Base-by-base conservation (phyloP, 2,888 invertebrate genomes). In the Eurytoma californica region DNA sequence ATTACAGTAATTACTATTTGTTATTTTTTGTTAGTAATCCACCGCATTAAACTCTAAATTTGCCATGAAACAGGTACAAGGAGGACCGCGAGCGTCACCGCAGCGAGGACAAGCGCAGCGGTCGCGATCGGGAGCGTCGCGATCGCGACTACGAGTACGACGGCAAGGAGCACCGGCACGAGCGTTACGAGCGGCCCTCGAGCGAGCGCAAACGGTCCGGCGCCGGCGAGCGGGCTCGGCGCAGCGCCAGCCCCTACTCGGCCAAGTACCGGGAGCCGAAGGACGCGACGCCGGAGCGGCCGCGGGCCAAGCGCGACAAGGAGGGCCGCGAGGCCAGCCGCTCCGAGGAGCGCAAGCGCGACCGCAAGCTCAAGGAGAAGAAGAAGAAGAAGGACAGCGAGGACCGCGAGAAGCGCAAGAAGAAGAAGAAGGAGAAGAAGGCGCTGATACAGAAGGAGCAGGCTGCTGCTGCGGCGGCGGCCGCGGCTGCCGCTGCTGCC, bases 361-460 rank as follows among this genome's bases (percentile, higher is more conserved):
- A 92, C 80, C 91, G 91, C 86, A 92, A 91, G 80, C 92, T 92
- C 85, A 86, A 84, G 61, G 88, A 87, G 68, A 89, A 89, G 87
- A 91, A 90, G 83, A 90, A 90, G 83, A 92, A 92, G 84, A 92
- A 92, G 51, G 92, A 92, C n/a, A 91, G 91, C 79, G 92, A 92
- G 73, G 92, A 92, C 24, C 92, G 92, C 82, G 92, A 92, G 86
- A 93, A 92, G 72, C 92, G 92, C 84, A 91, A 91, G 76, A 89
- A 90, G 83, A 89, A 88, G 82, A 87, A 84, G 85, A 88, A 85
- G 84, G 89, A 88, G 78, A 86, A 86, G 79, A 87, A 89, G 79
- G 89, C 88, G 53, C 88, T 82, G 81, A 88, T 83, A 76, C 89
- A 86, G 82, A 88, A 89, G 72, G 89, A 89, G 49, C 84, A 83